Base-by-base conservation (phyloP, 2,113 vertebrate species). In the Genyomyrus donnyi region DNA sequence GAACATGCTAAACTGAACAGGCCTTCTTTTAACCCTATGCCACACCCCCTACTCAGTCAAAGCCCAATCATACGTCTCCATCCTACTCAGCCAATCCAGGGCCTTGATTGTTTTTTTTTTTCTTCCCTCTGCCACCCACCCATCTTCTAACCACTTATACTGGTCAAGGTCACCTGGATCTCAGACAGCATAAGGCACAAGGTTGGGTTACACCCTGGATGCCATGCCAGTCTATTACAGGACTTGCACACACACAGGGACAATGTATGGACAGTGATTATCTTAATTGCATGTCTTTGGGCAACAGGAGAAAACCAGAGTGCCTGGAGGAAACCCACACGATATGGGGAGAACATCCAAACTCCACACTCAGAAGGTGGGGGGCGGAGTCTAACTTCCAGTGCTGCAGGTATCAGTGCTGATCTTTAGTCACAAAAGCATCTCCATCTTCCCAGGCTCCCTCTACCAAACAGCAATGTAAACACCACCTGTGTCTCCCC, bases 1-100 rank as follows among this genome's bases (percentile, higher is more conserved):
- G 91, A 93, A 90, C 91, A 90, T 92, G 91, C 93, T 95, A 91
- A 94, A 93, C 93, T 80, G 56, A 84, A 58, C 31, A 80, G 24
- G 48, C 48, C 88, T 31, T 31, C 31, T 27, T 87, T 35, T 48
- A 87, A 53, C 49, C 85, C 21, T 1, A 17, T 0, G n/a, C 10
- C 84, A 80, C 35, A 7, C 88, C 50, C 74, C 80, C 52, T 10
- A n/a, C 35, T 19, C 48, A 24, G 48, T 77, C 42, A 74, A 85
- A 49, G 80, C 39, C 35, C 42, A 48, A 17, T 53, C 49, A 53
- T 35, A 48, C 53, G 1, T 53, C 50, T 24, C n/a, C 11, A 39
- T 53, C 13, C 19, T 19, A 53, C n/a, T 87, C 46, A 31, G 48
- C 24, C 85, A 46, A 87, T 87, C 31, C 48, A 15, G 85, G 3